Conservation (phyloP, 1,140 invertebrate genomes). For the Drosophila paulistorum region DNA sequence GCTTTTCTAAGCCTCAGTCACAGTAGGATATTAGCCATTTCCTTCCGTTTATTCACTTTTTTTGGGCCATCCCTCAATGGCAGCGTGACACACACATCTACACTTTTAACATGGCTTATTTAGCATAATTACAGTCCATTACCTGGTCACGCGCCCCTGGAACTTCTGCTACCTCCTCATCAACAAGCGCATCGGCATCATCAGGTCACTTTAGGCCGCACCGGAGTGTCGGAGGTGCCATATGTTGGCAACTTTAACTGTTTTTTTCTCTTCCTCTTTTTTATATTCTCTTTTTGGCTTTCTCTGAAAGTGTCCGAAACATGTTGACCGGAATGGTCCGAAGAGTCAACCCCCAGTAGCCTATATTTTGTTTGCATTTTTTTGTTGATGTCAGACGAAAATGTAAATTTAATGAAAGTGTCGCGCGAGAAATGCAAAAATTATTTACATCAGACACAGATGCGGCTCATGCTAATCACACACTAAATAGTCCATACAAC, state of each 20-base stretch:
- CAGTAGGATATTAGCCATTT: slow-evolving; percentile 19
- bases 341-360: slow-evolving; percentile 20
- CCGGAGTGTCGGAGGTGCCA: slow-evolving; percentile 48
- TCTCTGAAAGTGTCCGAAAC: slow-evolving; percentile 22
- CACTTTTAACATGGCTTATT: slow-evolving; percentile 74
- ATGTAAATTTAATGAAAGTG: slow-evolving; percentile 77
- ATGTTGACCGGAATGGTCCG: slow-evolving; percentile 55
- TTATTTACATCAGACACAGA: slow-evolving; percentile 73
- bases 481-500: slow-evolving; percentile 35
- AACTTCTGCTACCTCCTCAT: neutral
- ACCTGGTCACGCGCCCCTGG: slow-evolving; percentile 67
- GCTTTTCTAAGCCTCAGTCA: neutral
- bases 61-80: slow-evolving; percentile 3
- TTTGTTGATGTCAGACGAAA: slow-evolving; percentile 31
- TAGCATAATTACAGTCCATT: slow-evolving; percentile 80
- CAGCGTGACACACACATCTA: slow-evolving; percentile 45
- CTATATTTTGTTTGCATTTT: slow-evolving; percentile 21
- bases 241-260: slow-evolving; percentile 80
- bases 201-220: neutral
- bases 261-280: neutral
- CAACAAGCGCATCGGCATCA: neutral
- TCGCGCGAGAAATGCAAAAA: slow-evolving; percentile 62
- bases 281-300: neutral
- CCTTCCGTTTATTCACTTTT: slow-evolving; percentile 14
- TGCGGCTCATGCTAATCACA: slow-evolving; percentile 42